Evolutionary conservation across 1,140 invertebrate genomes (phyloP).

Genomic region (Pachypsylla venusta): DNA sequence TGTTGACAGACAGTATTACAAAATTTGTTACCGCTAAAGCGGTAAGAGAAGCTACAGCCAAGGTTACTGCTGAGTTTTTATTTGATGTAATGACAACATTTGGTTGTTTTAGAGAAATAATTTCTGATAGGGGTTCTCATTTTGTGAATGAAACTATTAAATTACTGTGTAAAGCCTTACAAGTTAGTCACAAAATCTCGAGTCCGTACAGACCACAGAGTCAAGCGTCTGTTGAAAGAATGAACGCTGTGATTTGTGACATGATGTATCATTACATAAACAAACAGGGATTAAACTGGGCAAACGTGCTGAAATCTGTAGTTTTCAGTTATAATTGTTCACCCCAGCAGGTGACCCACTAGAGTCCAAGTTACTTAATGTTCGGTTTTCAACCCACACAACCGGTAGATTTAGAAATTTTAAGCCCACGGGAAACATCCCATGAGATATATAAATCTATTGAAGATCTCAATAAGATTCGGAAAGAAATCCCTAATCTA

Average conservation of each 20-base stretch:
- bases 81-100: not conserved
- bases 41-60: not conserved
- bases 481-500: not conserved
- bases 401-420: not conserved
- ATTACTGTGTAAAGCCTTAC: not conserved
- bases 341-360: not conserved
- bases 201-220: not conserved
- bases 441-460: not conserved
- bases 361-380: not conserved
- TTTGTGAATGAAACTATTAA: not conserved
- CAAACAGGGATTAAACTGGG: not conserved
- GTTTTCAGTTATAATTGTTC: not conserved
- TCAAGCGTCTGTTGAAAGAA: not conserved
- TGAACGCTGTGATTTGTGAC: not conserved
- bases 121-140: not conserved
- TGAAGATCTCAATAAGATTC: not conserved
- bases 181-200: not conserved
- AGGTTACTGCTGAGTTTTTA: not conserved
- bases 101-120: not conserved
- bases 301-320: not conserved
- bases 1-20: not conserved
- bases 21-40: not conserved
- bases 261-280: not conserved
- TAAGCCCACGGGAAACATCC: not conserved
- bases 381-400: not conserved